Evolutionary conservation across 2,113 vertebrate genomes (phyloP).

Genomic region (Myrmecobius fasciatus): DNA sequence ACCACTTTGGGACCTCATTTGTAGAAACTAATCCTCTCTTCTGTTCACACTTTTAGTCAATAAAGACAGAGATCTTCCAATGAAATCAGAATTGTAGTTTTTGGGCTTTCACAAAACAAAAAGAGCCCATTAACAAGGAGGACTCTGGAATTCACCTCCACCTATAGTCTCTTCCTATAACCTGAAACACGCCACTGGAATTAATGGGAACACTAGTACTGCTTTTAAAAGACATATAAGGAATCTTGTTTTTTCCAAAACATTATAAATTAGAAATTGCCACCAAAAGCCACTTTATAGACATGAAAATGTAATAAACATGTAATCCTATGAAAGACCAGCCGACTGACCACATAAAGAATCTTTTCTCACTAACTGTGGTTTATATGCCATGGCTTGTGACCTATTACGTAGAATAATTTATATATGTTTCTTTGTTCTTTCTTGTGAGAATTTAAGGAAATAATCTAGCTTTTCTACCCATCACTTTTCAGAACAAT

Average conservation of each 20-base stretch:
- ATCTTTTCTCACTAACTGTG: neutral
- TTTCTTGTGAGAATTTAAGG: neutral
- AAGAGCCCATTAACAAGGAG: neutral
- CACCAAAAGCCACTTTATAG: neutral
- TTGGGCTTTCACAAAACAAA: neutral
- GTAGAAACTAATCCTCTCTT: neutral
- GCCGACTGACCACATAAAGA: neutral
- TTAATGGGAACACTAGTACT: neutral
- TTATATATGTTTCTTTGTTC: neutral
- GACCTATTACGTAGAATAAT: neutral
- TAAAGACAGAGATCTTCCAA: neutral
- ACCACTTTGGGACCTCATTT: neutral
- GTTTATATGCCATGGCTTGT: neutral
- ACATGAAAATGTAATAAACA: neutral
- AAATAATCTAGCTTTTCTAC: neutral
- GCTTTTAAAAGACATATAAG: neutral
- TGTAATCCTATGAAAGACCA: neutral
- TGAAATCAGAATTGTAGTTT: neutral
- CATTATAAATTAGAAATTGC: neutral
- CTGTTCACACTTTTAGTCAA: neutral
- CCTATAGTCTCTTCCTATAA: neutral
- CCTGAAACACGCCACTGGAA: neutral
- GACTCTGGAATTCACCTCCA: neutral
- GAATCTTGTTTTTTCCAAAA: neutral
- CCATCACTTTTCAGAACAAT: neutral